Conservation (phyloP, 2,888 invertebrate genomes). For the Nowickia ferox region DNA sequence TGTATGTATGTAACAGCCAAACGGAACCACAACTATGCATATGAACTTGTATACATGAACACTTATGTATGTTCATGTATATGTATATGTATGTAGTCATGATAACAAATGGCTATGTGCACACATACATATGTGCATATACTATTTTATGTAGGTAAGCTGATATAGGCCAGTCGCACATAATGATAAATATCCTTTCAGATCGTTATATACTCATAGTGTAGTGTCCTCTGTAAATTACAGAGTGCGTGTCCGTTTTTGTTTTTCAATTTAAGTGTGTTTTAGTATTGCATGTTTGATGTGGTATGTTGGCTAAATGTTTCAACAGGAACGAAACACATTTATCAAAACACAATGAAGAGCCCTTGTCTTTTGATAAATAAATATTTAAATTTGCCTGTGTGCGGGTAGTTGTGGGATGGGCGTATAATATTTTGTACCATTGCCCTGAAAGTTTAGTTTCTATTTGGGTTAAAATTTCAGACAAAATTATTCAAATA, state of each 20-base stretch:
- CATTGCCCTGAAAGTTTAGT: conserved; percentile 58
- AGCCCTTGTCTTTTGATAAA: background rate
- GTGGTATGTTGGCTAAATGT: background rate
- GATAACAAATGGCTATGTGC: background rate
- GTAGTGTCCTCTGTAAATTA: conserved; percentile 22
- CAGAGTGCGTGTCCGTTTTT: conserved; percentile 35
- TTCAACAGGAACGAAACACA: conserved; percentile 20
- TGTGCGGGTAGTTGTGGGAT: background rate
- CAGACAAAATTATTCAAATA: conserved; percentile 37
- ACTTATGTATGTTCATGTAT: background rate
- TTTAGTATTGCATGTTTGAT: conserved; percentile 6
- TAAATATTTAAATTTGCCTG: conserved; percentile 43
- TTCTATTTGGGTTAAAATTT: conserved; percentile 54
- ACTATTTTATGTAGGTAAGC: conserved; percentile 3
- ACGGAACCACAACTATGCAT: conserved; percentile 1
- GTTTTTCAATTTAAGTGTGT: conserved; percentile 36
- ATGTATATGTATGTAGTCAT: background rate
- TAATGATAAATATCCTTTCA: conserved; percentile 57
- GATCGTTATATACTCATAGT: conserved; percentile 27
- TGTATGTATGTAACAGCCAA: conserved; percentile 31
- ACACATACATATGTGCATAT: conserved; percentile 1
- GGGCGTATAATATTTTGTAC: conserved; percentile 40
- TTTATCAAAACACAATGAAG: conserved; percentile 56
- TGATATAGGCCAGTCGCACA: conserved; percentile 64
- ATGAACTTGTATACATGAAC: conserved; percentile 32